Evolutionary conservation across 2,797 vertebrate species (phyloP).

Genomic region (Intellagama lesueurii): DNA sequence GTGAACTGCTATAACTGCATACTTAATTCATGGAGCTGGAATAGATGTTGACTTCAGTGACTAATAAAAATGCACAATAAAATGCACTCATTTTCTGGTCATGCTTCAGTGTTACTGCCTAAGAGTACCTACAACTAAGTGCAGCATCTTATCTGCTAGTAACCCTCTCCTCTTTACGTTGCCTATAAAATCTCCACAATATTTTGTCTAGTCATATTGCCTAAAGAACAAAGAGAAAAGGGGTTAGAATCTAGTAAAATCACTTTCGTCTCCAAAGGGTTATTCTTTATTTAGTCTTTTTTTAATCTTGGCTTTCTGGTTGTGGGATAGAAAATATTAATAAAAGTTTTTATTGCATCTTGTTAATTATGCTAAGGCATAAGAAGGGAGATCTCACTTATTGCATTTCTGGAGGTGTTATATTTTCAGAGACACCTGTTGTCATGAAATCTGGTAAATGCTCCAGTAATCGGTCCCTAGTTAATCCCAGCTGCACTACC

Average conservation of each 20-base stretch:
- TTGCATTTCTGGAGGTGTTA: conserved; percentile 56
- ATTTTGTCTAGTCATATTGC: conserved; percentile 1
- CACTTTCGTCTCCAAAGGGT: conserved; percentile 7
- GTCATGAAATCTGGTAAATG: conserved; percentile 61
- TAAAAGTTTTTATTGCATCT: conserved; percentile 54
- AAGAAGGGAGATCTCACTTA: conserved; percentile 38
- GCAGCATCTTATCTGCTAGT: neutral
- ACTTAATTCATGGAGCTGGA: conserved; percentile 59
- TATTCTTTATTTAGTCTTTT: conserved; percentile 41
- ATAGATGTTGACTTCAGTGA: conserved; percentile 56
- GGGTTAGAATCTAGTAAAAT: neutral
- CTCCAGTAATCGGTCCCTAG: conserved; percentile 70
- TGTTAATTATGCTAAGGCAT: conserved; percentile 36
- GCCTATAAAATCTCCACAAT: neutral
- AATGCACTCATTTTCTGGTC: conserved; percentile 40
- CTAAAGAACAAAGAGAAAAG: neutral
- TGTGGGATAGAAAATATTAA: conserved; percentile 19
- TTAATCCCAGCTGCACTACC: conserved; percentile 74
- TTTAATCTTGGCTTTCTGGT: neutral
- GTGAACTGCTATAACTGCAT: conserved; percentile 58
- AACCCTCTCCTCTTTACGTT: neutral
- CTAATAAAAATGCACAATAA: conserved; percentile 21
- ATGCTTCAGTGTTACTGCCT: conserved; percentile 32
- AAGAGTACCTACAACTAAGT: neutral
- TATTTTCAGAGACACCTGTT: conserved; percentile 74